Conservation (phyloP, 2,113 vertebrate species). For the Sinocyclocheilus anshuiensis region DNA sequence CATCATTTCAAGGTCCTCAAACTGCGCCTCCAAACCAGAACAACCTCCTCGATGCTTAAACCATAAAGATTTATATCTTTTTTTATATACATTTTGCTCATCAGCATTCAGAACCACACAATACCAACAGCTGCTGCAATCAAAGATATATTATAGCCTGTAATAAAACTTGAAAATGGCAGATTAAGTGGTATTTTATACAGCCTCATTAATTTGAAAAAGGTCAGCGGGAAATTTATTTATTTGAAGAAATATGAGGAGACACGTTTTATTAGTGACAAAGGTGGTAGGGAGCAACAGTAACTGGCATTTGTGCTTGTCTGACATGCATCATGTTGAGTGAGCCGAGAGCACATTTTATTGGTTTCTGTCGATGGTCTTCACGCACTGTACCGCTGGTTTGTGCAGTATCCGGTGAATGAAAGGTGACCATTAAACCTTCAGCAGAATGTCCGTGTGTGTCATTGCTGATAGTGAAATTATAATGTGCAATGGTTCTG, state of each 20-base stretch:
- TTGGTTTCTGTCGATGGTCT: background rate
- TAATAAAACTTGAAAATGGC: constrained; percentile 60
- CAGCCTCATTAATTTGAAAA: constrained; percentile 60
- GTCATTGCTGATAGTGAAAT: constrained; percentile 19
- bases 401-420: background rate
- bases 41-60: constrained; percentile 35
- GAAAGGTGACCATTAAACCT: constrained; percentile 44
- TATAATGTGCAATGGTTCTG: constrained; percentile 9
- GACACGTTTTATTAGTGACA: constrained; percentile 53
- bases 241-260: constrained; percentile 57
- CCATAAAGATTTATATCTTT: constrained; percentile 47
- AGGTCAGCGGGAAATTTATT: constrained; percentile 58
- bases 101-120: constrained; percentile 59
- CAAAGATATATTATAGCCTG: constrained; percentile 59
- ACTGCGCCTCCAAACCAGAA: constrained; percentile 23
- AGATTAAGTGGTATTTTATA: constrained; percentile 63
- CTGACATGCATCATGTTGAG: constrained; percentile 34
- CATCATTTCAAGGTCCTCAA: constrained; percentile 4
- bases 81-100: constrained; percentile 51
- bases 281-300: constrained; percentile 40
- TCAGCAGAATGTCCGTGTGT: constrained; percentile 1
- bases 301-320: constrained; percentile 45
- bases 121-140: constrained; percentile 57
- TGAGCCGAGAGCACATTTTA: background rate
- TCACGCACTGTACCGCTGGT: background rate